Conservation (phyloP, 1,140 invertebrate species). For the Calosoma granatense region DNA sequence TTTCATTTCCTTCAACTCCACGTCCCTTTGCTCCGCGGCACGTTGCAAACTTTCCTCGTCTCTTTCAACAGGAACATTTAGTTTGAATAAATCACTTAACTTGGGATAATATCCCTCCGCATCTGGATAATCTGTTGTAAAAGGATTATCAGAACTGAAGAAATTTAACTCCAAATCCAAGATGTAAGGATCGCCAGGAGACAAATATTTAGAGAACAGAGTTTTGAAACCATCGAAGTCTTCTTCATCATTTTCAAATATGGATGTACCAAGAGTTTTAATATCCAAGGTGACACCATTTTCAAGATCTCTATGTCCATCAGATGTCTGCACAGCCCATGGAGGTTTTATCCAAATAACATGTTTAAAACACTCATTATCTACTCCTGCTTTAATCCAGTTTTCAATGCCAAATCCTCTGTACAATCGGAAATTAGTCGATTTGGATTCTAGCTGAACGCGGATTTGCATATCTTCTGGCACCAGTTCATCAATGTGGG, state of each 20-base stretch:
- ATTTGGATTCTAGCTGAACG: neutral
- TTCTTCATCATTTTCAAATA: conserved; percentile 25
- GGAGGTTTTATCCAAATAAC: neutral
- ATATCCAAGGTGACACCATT: conserved; percentile 2
- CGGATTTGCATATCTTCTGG: conserved; percentile 45
- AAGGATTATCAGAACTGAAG: conserved; percentile 85
- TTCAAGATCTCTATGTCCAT: neutral
- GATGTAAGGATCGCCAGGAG: conserved; percentile 43
- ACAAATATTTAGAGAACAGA: conserved; percentile 11
- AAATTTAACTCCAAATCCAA: conserved; percentile 90
- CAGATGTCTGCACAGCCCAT: neutral
- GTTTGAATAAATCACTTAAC: conserved; percentile 50
- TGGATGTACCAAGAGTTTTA: conserved; percentile 10
- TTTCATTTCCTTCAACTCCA: conserved; percentile 50
- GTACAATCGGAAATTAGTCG: neutral
- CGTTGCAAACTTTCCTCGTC: conserved; percentile 34
- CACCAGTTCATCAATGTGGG: conserved; percentile 75
- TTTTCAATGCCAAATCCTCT: neutral
- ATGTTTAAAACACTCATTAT: neutral
- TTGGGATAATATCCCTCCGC: conserved; percentile 53
- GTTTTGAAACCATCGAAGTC: conserved; percentile 18
- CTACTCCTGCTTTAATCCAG: neutral
- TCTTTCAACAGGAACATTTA: conserved; percentile 33
- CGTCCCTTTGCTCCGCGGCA: conserved; percentile 37
- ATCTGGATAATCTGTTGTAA: conserved; percentile 57